Evolutionary conservation across 2,113 vertebrate species (phyloP), one percentile per base, ranked within the genome.

Genomic region (Indicator indicator): DNA sequence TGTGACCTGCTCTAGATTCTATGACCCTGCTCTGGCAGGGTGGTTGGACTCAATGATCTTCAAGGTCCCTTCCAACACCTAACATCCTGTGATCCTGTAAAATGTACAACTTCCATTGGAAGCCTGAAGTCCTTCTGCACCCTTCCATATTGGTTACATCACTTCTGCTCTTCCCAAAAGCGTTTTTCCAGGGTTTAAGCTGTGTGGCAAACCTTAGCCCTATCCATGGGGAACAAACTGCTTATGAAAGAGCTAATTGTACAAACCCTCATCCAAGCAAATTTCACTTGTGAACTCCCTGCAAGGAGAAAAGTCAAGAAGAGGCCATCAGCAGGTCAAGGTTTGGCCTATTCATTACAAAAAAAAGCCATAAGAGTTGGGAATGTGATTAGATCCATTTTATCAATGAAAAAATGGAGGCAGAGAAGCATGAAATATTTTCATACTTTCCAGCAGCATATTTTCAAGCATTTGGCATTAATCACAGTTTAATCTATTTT

Each of bases 401-500:
- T 83, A 75, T 83, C 69, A 91, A 72, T 75, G 36, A 64, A 85
- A 74, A 91, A 89, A 65, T 27, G 6, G 32, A 77, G 16, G 17
- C 32, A 88, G 60, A 71, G 46, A 80, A 83, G 30, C 44, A 89
- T 67, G 70, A 90, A 68, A 71, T 64, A 59, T 64, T 16, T 69
- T 73, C 33, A 9, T 71, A n/a, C 6, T 92, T 89, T 88, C 48
- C 79, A 88, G 78, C 26, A 64, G 17, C 27, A 32, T 85, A 67
- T 70, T 92, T 76, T 77, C 56, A 56, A 68, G 48, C 72, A 54
- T 77, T 92, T 83, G n/a, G 32, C 62, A 89, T 93, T 94, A 90
- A 94, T 94, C 83, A 90, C 73, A 93, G 62, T 90, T 94, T 54
- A 91, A 93, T 93, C 72, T 95, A 58, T 62, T 95, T 94, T 83